These are phyloP conservation scores for Nephila pilipes DNA, from an alignment of 1,140 invertebrate genomes.

Conservation along the genomic window DNA sequence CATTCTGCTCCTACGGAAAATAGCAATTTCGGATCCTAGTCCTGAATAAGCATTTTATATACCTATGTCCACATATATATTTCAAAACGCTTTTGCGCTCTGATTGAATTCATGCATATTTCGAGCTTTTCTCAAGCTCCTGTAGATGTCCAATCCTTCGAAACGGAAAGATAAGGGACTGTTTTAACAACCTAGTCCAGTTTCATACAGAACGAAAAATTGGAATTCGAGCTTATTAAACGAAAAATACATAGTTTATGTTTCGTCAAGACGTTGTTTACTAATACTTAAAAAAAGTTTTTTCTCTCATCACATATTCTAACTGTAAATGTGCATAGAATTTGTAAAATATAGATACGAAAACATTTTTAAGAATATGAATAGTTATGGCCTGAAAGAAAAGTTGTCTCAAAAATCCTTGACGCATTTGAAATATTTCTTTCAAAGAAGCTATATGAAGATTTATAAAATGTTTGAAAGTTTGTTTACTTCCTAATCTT, in stretches of 20 bases:
- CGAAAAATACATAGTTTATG: not conserved
- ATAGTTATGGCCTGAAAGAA: not conserved
- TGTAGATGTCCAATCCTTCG: not conserved
- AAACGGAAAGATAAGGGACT: not conserved
- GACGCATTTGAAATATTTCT: no score
- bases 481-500: no score
- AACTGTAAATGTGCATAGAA: not conserved
- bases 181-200: not conserved
- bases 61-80: conserved; percentile 30
- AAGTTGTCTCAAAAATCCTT: not conserved
- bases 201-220: not conserved
- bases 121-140: conserved; percentile 19
- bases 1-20: not conserved
- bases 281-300: not conserved
- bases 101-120: conserved; percentile 58
- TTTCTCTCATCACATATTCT: not conserved
- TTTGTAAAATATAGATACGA: not conserved
- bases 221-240: conserved; percentile 7
- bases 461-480: no score
- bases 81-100: not conserved
- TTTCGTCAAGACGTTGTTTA: not conserved
- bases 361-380: not conserved
- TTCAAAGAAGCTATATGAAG: no score
- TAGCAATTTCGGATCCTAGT: conserved; percentile 17
- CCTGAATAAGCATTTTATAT: conserved; percentile 37